phyloP scores from a whole-genome alignment of 2,113 vertebrate species.

The Varanus salvator region DNA sequence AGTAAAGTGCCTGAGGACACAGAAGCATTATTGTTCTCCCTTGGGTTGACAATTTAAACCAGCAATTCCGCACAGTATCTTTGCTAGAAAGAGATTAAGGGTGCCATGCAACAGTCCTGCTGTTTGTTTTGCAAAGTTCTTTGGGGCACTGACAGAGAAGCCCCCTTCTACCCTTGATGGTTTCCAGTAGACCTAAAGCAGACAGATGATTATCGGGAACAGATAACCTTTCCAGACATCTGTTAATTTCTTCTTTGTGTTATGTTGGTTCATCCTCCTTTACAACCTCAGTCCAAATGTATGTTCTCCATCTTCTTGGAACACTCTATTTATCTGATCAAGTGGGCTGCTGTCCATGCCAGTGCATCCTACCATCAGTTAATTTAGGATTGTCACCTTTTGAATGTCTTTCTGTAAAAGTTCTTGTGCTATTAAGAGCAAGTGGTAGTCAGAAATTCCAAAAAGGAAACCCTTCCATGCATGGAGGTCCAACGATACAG shows the following conservation, averaged over 20 bases:
- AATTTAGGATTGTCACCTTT: neutral
- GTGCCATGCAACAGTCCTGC: neutral
- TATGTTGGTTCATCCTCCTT: neutral
- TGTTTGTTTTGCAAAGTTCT: conserved; percentile 6
- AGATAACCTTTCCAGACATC: neutral
- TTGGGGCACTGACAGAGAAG: neutral
- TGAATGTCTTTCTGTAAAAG: neutral
- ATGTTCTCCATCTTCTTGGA: neutral
- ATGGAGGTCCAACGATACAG: neutral
- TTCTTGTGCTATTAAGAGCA: neutral
- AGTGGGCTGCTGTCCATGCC: neutral
- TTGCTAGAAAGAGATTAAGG: neutral
- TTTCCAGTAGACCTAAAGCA: neutral
- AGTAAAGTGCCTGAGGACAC: neutral
- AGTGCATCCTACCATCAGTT: neutral
- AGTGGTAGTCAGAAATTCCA: neutral
- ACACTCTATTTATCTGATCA: neutral
- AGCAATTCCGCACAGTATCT: neutral
- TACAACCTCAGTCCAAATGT: neutral
- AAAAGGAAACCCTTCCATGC: neutral
- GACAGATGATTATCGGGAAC: conserved; percentile 21
- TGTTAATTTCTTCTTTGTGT: neutral
- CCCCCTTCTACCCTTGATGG: neutral
- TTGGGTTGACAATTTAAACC: neutral
- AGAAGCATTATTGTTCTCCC: neutral